A percentile compares a stretch with the other conserved stretches of the same genome.
These are phyloP conservation scores for Dasypogon diadema DNA, from an alignment of 2,888 invertebrate species.

Conservation along the genomic window DNA sequence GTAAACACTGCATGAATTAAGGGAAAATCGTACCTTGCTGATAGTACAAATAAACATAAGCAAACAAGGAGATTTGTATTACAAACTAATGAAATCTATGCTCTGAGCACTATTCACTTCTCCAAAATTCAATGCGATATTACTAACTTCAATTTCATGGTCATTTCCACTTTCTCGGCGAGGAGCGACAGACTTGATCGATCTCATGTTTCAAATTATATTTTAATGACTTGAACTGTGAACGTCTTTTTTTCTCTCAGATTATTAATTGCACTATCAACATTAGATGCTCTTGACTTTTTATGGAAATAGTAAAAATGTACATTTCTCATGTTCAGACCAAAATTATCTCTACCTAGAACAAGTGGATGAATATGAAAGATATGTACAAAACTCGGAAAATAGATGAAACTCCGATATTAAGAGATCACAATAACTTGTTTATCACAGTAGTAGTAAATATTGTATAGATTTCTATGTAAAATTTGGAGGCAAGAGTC, in stretches of 20 bases:
- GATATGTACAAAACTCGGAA: neutral
- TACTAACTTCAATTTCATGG: too few species aligned
- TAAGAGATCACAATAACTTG: conserved; percentile 6
- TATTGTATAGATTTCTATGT: neutral
- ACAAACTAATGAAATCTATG: too few species aligned
- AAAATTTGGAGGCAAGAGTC: neutral
- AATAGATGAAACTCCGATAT: neutral
- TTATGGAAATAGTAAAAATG: neutral
- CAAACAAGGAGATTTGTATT: neutral
- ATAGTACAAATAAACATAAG: neutral
- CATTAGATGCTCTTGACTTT: neutral
- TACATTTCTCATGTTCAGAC: neutral
- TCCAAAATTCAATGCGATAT: too few species aligned
- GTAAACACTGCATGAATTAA: neutral
- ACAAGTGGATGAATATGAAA: neutral
- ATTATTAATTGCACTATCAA: neutral
- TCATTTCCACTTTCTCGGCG: neutral
- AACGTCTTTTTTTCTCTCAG: too few species aligned
- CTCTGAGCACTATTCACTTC: too few species aligned
- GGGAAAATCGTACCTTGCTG: neutral
- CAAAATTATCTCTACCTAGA: neutral
- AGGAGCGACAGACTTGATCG: neutral
- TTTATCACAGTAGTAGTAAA: neutral
- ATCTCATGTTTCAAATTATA: too few species aligned
- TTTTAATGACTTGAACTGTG: too few species aligned